Percentiles rank a stretch among this genome's conserved stretches.
Evolutionary conservation across 35 echinoderm and acorn worm species (phyloP).

Genomic region (Stichopus chloronotus): DNA sequence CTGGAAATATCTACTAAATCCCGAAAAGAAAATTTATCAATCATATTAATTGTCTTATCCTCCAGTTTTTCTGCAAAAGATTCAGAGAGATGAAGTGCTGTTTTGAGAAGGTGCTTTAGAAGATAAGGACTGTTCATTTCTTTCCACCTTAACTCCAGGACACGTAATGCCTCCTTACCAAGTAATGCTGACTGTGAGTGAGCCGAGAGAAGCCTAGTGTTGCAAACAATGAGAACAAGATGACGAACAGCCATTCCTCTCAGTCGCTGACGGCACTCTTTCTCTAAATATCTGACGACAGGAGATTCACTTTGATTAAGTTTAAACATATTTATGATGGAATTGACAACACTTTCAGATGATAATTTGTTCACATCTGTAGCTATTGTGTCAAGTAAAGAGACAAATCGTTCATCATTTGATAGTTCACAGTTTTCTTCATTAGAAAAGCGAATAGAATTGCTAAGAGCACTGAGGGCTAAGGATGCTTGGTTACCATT

Average conservation of each 20-base stretch:
- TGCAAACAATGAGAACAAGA: constrained; percentile 27
- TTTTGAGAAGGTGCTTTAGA: constrained; percentile 52
- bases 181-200: background rate
- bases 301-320: constrained; percentile 1
- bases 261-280: constrained; percentile 38
- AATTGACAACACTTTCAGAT: constrained; percentile 29
- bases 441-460: background rate
- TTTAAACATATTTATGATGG: constrained; percentile 47
- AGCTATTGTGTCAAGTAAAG: constrained; percentile 15
- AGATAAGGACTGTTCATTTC: constrained; percentile 63
- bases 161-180: constrained; percentile 49
- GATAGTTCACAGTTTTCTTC: background rate
- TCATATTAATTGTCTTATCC: constrained; percentile 65
- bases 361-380: background rate
- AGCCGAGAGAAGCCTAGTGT: background rate
- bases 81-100: constrained; percentile 44
- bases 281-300: background rate
- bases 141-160: constrained; percentile 64
- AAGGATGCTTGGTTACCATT: constrained; percentile 45
- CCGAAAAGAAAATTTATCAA: constrained; percentile 46
- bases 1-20: constrained; percentile 47
- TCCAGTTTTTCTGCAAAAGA: constrained; percentile 65
- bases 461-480: constrained; percentile 43
- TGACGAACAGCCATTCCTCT: constrained; percentile 18
- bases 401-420: constrained; percentile 20